phyloP scores from a whole-genome alignment of 2,888 invertebrate genomes.

The Erebia aethiops region DNA sequence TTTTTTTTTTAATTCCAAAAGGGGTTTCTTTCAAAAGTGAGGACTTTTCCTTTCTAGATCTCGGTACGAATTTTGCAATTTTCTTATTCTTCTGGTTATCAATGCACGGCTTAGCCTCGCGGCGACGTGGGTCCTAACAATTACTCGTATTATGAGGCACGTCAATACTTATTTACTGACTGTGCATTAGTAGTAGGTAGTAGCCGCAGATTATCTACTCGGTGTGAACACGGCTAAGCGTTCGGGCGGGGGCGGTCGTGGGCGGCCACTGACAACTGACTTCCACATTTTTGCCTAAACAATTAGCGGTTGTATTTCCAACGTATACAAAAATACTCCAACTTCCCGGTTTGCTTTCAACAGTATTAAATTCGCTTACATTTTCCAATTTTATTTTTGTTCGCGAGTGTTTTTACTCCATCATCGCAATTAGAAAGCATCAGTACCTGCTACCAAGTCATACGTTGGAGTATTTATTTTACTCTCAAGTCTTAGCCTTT shows the following conservation, averaged over 20 bases:
- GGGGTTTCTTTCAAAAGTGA: too few species aligned
- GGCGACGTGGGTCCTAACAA: too few species aligned
- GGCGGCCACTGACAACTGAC: slow-evolving; percentile 49
- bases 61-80: too few species aligned
- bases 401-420: neutral
- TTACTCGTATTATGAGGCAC: too few species aligned
- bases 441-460: neutral
- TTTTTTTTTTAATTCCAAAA: too few species aligned
- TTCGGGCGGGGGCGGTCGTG: slow-evolving; percentile 48
- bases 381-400: neutral
- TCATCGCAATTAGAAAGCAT: neutral
- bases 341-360: slow-evolving; percentile 20
- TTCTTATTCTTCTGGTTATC: too few species aligned
- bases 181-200: too few species aligned
- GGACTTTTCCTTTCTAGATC: too few species aligned
- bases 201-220: neutral
- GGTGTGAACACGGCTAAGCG: slow-evolving; percentile 24
- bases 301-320: slow-evolving; percentile 42
- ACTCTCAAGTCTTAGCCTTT: too few species aligned
- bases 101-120: too few species aligned
- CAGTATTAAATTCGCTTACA: slow-evolving; percentile 8
- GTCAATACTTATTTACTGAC: too few species aligned
- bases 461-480: too few species aligned
- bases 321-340: slow-evolving; percentile 19
- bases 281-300: slow-evolving; percentile 49